Base-by-base conservation (phyloP, 2,797 vertebrate species). In the Salmo trutta region DNA sequence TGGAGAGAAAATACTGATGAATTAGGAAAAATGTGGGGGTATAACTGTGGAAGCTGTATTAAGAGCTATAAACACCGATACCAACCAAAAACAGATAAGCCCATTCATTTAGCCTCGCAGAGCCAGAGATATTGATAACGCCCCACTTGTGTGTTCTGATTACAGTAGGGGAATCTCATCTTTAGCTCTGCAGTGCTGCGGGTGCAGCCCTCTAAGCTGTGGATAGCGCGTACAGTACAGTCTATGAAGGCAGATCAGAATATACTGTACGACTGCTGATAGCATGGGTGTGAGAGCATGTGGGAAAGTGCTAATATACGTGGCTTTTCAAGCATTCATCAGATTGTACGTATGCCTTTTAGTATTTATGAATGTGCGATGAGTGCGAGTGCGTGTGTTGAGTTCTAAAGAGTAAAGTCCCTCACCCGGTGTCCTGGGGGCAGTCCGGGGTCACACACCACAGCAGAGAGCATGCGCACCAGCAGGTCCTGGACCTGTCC, bases 391-490 rank as follows among this genome's bases (percentile, higher is more conserved):
- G 69, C 33, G 6, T 52, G 27, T 65, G 53, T 41, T n/a, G 14
- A 3, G 33, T 19, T 36, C 72, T 70, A 19, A 71, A n/a, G 24
- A 53, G 8, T 71, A 29, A 54, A 53, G 19, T 70, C 47, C 24
- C 90, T 91, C 82, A 99, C 97, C 96, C 96, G 95, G 86, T 94
- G 94, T 83, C 96, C 97, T 75, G 96, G 93, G 72, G 96, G 95
- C 74, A 98, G 90, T 81, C 97, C 97, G 5, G 97, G 97, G 90
- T 99, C 97, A 85, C 95, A 95, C 71, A 99, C 93, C 67, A 96
- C 97, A 75, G 96, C 93, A 71, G 96, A 95, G 64, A 99, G 93
- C 87, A 99, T 92, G 87, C 93, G 94, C 82, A 98, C 96, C 80
- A 99, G 93, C 88, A 99, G 91, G 90, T 98, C 96, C 89, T 97